Percentiles rank a stretch among this genome's conserved stretches.
These are phyloP conservation scores for Apostichopus leukothele DNA, from an alignment of 53 echinoderm and acorn worm species.

Conservation along the genomic window DNA sequence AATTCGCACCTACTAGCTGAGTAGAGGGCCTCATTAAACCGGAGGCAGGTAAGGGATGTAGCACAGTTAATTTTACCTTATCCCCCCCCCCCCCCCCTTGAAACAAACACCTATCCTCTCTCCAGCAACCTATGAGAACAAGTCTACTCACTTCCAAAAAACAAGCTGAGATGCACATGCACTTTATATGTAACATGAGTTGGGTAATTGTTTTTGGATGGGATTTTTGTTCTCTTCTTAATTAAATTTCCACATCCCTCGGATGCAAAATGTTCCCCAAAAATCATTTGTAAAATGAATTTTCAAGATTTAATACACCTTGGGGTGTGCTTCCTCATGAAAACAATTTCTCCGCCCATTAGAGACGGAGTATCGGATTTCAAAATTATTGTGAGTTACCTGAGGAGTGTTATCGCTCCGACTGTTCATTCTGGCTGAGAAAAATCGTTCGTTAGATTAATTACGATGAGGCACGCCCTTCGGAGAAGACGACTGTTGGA, in stretches of 20 bases:
- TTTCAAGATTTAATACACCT: neutral
- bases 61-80: too few species aligned
- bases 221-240: neutral
- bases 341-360: neutral
- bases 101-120: too few species aligned
- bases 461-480: neutral
- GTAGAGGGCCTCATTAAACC: too few species aligned
- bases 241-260: neutral
- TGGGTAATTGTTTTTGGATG: neutral
- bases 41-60: too few species aligned
- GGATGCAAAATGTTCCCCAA: neutral
- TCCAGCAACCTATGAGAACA: too few species aligned
- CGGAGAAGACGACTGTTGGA: too few species aligned
- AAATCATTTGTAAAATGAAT: conserved; percentile 17
- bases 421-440: neutral
- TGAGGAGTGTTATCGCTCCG: neutral
- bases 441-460: neutral
- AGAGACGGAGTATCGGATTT: neutral
- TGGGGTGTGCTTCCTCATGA: conserved; percentile 15
- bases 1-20: too few species aligned
- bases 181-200: neutral
- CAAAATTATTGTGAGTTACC: neutral
- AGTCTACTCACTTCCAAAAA: neutral
- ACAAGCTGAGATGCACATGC: neutral
- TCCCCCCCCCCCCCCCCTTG: too few species aligned